Evolutionary conservation across 2,797 vertebrate species (phyloP).

Genomic region (Harpagifer antarcticus): DNA sequence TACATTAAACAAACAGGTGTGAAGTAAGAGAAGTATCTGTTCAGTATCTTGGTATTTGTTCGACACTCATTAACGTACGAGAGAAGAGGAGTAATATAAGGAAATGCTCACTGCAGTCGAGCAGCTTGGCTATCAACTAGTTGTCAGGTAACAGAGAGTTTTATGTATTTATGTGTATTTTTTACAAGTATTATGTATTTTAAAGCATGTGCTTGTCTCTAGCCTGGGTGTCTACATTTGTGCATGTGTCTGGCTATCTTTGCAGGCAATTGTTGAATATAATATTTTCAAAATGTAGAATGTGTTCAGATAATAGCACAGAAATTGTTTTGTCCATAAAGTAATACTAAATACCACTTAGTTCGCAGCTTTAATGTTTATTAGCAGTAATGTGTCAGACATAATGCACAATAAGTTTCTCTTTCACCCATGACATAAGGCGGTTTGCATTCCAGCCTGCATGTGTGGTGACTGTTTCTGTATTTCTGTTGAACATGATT

Average conservation of each 20-base stretch:
- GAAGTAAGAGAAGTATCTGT: conserved; percentile 43
- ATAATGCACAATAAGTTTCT: neutral
- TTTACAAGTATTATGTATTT: neutral
- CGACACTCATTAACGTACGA: neutral
- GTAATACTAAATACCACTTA: neutral
- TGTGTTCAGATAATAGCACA: neutral
- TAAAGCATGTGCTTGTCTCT: neutral
- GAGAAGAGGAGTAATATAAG: neutral
- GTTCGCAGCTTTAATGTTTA: neutral
- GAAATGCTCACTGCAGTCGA: conserved; percentile 11
- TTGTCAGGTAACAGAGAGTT: conserved; percentile 61
- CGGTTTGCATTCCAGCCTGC: conserved; percentile 2
- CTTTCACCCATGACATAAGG: neutral
- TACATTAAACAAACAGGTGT: conserved; percentile 59
- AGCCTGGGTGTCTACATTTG: neutral
- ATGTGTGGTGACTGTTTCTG: neutral
- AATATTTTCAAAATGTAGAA: neutral
- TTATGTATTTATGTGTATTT: neutral
- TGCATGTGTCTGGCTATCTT: neutral
- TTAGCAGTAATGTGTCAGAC: neutral
- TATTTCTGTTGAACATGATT: neutral
- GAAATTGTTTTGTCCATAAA: neutral
- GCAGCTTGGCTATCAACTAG: neutral
- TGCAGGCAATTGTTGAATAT: neutral
- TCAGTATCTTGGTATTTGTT: conserved; percentile 40